Conservation (phyloP, 2,797 vertebrate species). For the Synanceia verrucosa region DNA sequence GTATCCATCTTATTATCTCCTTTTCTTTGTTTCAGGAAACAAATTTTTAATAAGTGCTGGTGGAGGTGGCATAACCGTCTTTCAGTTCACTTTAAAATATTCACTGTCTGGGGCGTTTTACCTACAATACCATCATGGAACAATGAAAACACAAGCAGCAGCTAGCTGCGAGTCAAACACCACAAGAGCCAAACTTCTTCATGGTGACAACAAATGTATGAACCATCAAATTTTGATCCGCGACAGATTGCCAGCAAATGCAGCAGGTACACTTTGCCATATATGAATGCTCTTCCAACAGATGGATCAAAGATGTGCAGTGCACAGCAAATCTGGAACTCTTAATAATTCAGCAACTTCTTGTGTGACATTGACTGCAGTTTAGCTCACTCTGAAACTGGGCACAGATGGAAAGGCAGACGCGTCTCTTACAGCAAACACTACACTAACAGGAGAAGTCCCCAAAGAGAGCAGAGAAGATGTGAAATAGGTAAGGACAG, state of each 20-base stretch:
- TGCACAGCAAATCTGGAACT: constrained; percentile 95
- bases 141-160: background rate
- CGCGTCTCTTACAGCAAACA: constrained; percentile 79
- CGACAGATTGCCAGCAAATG: constrained; percentile 81
- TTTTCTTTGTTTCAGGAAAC: constrained; percentile 32
- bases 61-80: constrained; percentile 6
- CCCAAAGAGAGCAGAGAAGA: constrained; percentile 77
- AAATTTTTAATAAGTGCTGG: constrained; percentile 23
- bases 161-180: constrained; percentile 21
- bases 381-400: constrained; percentile 83
- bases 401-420: constrained; percentile 87
- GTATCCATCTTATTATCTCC: constrained; percentile 34
- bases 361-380: constrained; percentile 84
- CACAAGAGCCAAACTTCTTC: constrained; percentile 66
- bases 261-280: constrained; percentile 80
- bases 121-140: background rate
- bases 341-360: constrained; percentile 96
- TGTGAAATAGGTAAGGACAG: constrained; percentile 81
- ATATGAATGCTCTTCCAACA: constrained; percentile 84
- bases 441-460: constrained; percentile 85
- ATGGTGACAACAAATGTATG: constrained; percentile 72
- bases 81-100: constrained; percentile 26
- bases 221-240: constrained; percentile 78
- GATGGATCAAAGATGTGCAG: constrained; percentile 97
- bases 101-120: constrained; percentile 30